phyloP scores from a whole-genome alignment of 2,888 invertebrate species.

The Spilarctia lutea region DNA sequence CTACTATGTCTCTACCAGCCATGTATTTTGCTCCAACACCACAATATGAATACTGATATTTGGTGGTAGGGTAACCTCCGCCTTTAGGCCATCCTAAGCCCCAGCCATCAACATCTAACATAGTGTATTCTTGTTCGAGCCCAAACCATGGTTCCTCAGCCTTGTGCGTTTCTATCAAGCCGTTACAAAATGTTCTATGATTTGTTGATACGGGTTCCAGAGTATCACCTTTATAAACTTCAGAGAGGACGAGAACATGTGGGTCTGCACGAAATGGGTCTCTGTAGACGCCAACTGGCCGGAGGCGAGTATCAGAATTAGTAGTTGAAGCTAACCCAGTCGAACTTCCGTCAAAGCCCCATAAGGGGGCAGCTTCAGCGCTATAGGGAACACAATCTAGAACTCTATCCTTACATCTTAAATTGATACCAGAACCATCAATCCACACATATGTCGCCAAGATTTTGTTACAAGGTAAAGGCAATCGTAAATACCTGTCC shows the following conservation, averaged over 20 bases:
- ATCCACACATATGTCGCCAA: conserved; percentile 92
- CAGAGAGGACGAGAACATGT: conserved; percentile 95
- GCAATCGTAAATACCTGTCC: conserved; percentile 85
- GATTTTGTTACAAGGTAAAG: conserved; percentile 86
- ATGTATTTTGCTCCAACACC: conserved; percentile 98
- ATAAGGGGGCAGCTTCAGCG: conserved; percentile 88
- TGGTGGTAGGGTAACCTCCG: conserved; percentile 94
- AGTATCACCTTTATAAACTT: conserved; percentile 91
- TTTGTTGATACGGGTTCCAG: conserved; percentile 91
- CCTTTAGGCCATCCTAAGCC: conserved; percentile 97
- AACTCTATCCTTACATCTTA: conserved; percentile 90
- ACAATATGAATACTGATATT: conserved; percentile 96
- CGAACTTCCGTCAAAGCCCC: conserved; percentile 98
- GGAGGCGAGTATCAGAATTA: conserved; percentile 95
- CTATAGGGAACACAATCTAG: conserved; percentile 87
- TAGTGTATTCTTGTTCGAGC: conserved; percentile 96
- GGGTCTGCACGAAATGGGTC: conserved; percentile 97
- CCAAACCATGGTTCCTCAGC: conserved; percentile 95
- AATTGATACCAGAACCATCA: conserved; percentile 91
- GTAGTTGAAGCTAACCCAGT: conserved; percentile 93
- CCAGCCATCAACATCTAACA: conserved; percentile 94
- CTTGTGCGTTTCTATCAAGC: conserved; percentile 89
- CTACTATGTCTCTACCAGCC: conserved; percentile 96
- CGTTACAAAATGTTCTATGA: conserved; percentile 89
- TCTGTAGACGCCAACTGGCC: conserved; percentile 94